A percentile compares a stretch with the other conserved stretches of the same genome.
Conservation (phyloP, 2,797 vertebrate species). For the Microtus californicus region DNA sequence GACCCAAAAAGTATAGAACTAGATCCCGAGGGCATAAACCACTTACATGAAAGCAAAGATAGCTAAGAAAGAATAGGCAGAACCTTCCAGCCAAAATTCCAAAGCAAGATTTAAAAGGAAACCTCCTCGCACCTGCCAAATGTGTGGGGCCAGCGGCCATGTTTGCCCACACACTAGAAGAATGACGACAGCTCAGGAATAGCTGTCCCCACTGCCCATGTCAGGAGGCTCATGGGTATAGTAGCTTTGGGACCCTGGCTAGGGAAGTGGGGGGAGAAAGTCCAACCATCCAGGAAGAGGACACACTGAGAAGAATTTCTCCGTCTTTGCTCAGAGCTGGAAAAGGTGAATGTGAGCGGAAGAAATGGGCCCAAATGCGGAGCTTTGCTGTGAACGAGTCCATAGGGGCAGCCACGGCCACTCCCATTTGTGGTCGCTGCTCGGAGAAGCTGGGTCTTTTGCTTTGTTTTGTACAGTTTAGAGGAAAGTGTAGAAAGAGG, state of each 20-base stretch:
- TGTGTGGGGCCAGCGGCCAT: not conserved
- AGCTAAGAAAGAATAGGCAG: not conserved
- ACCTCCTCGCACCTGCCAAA: not conserved
- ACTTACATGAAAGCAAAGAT: not conserved
- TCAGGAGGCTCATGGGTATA: not conserved
- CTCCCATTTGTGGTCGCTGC: not conserved
- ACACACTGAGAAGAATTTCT: not conserved
- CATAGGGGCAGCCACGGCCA: not conserved
- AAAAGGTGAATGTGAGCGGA: not conserved
- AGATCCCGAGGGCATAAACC: not conserved
- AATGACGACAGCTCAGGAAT: not conserved
- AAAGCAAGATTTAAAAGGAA: not conserved
- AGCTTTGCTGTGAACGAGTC: not conserved
- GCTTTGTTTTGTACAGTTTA: not conserved
- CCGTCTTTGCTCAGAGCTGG: not conserved
- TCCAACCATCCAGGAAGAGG: not conserved
- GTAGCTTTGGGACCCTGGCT: not conserved
- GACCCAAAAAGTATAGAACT: not conserved
- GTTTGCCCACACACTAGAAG: not conserved
- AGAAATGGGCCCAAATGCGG: accelerated
- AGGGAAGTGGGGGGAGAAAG: not conserved
- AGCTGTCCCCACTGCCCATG: not conserved
- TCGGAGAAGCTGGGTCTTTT: not conserved
- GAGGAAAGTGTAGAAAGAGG: not conserved
- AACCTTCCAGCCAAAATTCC: not conserved